Evolutionary conservation across 2,888 invertebrate species (phyloP), one percentile per base, ranked within the genome.

Genomic region (Teleiodes luculella): DNA sequence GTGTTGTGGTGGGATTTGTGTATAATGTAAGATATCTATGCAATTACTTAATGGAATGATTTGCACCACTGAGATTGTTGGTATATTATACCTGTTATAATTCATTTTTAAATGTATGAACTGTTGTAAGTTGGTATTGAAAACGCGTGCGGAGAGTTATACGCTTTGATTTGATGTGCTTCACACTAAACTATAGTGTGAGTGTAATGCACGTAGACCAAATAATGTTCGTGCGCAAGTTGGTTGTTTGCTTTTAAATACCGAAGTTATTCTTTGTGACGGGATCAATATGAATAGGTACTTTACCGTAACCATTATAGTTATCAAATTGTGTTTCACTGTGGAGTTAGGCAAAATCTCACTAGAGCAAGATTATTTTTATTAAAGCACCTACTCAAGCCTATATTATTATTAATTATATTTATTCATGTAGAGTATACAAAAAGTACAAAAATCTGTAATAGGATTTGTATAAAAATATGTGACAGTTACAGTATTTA

Each of bases 1-100:
- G 59, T 62, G 62, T 55, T 68, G 57, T 67, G 61, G 61, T 59
- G 62, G 57, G 63, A 66, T 39, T 54, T 54, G 52, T 63, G 60
- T 66, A 61, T n/a, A 58, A 56, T 53, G 48, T 61, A 47, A 56
- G 47, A 61, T 56, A 50, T 62, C 57, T 68, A 56, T 62, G 54
- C n/a, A n/a, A n/a, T n/a, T n/a, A n/a, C n/a, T n/a, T 64, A 60
- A 60, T 51, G 13, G 43, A 52, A 52, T 39, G 35, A 28, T 51
- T 51, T 33, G 49, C 49, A 49, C 49, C 49, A 37, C 43, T 43
- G 20, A 10, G 28, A 43, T 43, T 43, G 43, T 28, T 24, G 24
- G 24, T 24, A 24, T 24, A 3, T 24, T 24, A 43, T 43, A 24
- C 28, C 2, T 20, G 10, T 43, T 11, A 10, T 39, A 8, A 16